Percentiles rank a stretch among this genome's conserved stretches.
phyloP scores from a whole-genome alignment of 2,113 vertebrate genomes.

The Pitta sordida region DNA sequence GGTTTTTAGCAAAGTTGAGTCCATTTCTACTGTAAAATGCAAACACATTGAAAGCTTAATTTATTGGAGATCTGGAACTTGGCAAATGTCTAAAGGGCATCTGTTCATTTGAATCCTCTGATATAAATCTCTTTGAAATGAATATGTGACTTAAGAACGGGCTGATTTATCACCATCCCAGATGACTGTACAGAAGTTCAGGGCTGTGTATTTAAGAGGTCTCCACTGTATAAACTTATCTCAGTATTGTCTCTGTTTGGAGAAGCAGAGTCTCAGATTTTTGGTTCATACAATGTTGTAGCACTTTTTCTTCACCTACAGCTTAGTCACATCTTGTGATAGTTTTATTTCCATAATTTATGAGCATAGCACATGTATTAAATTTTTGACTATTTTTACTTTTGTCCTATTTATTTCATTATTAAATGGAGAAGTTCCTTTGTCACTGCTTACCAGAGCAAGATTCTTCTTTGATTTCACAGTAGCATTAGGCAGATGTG shows the following conservation, averaged over 20 bases:
- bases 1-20: conserved; percentile 4
- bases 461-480: conserved; percentile 6
- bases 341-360: conserved; percentile 62
- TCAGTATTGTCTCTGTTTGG: conserved; percentile 33
- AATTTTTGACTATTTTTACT: conserved; percentile 64
- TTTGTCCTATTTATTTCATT: conserved; percentile 69
- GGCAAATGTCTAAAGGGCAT: background rate
- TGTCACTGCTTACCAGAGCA: conserved; percentile 20
- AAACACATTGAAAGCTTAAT: background rate
- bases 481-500: background rate
- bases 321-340: conserved; percentile 36
- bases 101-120: conserved; percentile 17
- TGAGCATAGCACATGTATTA: conserved; percentile 64
- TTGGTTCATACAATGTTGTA: conserved; percentile 16
- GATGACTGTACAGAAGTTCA: conserved; percentile 32
- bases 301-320: conserved; percentile 53
- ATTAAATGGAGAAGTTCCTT: conserved; percentile 53
- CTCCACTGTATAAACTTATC: conserved; percentile 60
- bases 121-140: conserved; percentile 48
- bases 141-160: conserved; percentile 12
- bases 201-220: conserved; percentile 53
- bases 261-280: conserved; percentile 19
- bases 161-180: background rate
- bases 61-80: conserved; percentile 27
- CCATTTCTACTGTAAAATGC: background rate